Conservation (phyloP, 2,113 vertebrate genomes). For the Macheiramphus alcinus region DNA sequence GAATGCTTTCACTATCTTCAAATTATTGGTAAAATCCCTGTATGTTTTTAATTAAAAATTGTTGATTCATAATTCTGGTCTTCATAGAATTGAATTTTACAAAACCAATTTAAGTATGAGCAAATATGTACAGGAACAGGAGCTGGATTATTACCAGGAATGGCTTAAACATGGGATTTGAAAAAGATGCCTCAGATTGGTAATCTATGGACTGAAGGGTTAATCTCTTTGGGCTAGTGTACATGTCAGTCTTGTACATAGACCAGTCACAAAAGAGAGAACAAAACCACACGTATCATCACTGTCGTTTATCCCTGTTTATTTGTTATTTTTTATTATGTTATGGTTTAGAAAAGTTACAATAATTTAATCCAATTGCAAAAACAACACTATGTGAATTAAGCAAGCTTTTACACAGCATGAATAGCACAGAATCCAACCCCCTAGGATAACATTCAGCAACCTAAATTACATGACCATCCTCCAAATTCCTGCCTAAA, state of each 20-base stretch:
- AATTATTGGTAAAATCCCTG: not conserved
- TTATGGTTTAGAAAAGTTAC: not conserved
- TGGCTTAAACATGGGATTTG: accelerated
- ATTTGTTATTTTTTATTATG: not conserved
- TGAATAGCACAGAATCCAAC: not conserved
- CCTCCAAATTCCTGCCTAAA: not conserved
- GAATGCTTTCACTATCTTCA: not conserved
- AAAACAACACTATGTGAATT: not conserved
- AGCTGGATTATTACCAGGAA: not conserved
- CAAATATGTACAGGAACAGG: accelerated
- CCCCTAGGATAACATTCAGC: not conserved
- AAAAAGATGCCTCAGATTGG: not conserved
- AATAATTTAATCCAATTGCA: not conserved
- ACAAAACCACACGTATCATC: not conserved
- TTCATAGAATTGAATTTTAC: not conserved
- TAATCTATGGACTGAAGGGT: not conserved
- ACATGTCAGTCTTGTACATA: not conserved
- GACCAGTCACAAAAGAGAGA: not conserved
- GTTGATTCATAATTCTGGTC: not conserved
- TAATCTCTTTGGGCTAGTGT: not conserved
- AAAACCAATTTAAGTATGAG: not conserved
- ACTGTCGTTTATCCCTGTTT: not conserved
- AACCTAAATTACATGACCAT: not conserved
- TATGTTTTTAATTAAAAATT: not conserved
- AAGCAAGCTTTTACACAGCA: not conserved